phyloP scores from a whole-genome alignment of 37 sponge, comb jelly and placozoan genomes.

The Axinella damicornis region DNA sequence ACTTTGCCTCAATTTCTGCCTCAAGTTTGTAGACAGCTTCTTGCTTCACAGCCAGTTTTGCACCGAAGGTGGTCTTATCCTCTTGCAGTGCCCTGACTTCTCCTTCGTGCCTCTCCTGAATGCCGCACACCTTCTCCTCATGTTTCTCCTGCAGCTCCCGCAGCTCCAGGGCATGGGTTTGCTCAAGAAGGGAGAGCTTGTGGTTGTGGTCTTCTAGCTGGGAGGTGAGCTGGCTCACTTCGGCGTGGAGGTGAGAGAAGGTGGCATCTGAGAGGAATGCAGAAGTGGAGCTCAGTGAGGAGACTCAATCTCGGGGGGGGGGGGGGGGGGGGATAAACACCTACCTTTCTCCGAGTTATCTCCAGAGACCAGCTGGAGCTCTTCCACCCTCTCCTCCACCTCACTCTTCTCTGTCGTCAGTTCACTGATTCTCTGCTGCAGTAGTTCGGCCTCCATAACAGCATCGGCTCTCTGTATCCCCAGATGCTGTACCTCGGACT shows the following conservation, averaged over 20 bases:
- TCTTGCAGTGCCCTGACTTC: neutral
- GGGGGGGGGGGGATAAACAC: too few species aligned
- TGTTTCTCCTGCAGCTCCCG: neutral
- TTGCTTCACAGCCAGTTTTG: constrained; percentile 16
- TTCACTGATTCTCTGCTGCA: constrained; percentile 50
- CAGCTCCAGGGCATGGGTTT: neutral
- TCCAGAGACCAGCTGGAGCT: neutral
- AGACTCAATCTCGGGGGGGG: too few species aligned
- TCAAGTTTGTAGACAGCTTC: constrained; percentile 7
- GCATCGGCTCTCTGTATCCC: neutral
- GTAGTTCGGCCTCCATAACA: constrained; percentile 29
- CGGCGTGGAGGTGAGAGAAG: too few species aligned
- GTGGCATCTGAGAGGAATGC: neutral
- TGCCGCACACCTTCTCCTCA: too few species aligned
- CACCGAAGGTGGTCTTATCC: neutral
- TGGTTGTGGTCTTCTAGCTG: too few species aligned
- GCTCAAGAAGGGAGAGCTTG: too few species aligned
- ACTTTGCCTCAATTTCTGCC: neutral
- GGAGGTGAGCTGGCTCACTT: too few species aligned
- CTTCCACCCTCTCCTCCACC: neutral
- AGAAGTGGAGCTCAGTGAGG: neutral
- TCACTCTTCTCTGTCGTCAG: constrained; percentile 26
- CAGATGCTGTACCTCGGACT: neutral
- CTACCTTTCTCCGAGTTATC: too few species aligned
- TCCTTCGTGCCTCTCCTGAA: neutral